A percentile compares a stretch with the other conserved stretches of the same genome.
Conservation (phyloP, 92 coral and sea anemone species). For the Virgularia gustaviana region DNA sequence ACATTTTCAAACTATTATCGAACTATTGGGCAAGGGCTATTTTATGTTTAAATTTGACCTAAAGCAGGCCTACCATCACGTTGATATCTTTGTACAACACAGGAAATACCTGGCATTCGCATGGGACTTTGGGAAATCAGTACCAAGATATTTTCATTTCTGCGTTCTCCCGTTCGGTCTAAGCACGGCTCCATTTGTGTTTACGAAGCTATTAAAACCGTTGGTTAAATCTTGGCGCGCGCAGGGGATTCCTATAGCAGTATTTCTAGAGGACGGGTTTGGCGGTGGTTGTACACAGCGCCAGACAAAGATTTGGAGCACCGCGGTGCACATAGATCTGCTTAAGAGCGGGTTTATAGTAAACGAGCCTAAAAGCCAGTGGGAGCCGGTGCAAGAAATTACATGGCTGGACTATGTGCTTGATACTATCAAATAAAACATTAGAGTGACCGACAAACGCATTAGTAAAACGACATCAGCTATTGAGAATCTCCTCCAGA, state of each 20-base stretch:
- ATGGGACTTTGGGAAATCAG: constrained; percentile 50
- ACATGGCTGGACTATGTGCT: constrained; percentile 29
- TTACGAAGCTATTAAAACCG: constrained; percentile 41
- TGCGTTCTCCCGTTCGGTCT: constrained; percentile 16
- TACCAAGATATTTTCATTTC: constrained; percentile 3
- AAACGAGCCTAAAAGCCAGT: constrained; percentile 22
- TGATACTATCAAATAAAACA: constrained; percentile 24
- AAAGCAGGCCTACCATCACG: not conserved
- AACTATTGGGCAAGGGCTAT: not conserved
- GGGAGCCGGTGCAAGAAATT: constrained; percentile 17
- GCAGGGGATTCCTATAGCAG: constrained; percentile 37
- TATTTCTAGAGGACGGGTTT: constrained; percentile 22
- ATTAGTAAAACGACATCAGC: constrained; percentile 22
- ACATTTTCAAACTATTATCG: constrained; percentile 13
- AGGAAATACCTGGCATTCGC: constrained; percentile 10
- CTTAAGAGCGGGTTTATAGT: constrained; percentile 17
- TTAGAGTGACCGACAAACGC: constrained; percentile 37
- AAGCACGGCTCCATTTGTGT: constrained; percentile 12
- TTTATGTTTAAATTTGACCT: constrained; percentile 12
- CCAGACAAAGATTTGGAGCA: constrained; percentile 7
- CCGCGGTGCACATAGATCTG: constrained; percentile 11
- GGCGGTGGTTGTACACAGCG: constrained; percentile 1
- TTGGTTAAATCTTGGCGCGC: constrained; percentile 27
- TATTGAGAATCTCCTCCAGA: not conserved
- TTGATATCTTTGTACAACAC: not conserved